Evolutionary conservation across 2,888 invertebrate genomes (phyloP), one percentile per base, ranked within the genome.

Genomic region (Lacanobia oleracea): DNA sequence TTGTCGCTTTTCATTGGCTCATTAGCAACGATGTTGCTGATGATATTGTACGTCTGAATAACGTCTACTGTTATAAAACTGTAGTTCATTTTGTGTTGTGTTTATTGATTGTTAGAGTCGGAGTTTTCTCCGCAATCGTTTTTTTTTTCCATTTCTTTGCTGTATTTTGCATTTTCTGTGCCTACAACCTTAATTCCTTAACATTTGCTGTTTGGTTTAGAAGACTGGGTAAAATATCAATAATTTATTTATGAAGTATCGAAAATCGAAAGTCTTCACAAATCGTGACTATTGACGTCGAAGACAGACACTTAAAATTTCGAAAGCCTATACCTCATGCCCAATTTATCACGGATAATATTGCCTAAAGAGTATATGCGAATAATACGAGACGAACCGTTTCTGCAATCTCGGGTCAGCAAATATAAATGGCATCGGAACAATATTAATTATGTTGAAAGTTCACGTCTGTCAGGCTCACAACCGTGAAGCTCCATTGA

Each of bases 381-480:
- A 75, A 67, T 61, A 56, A 54, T 59, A 77, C 16, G 43, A 53
- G 78, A 77, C 62, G 78, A 81, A 82, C 78, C 61, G 64, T 70
- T 72, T 83, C 74, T 76, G 82, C 82, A 78, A 84, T 83, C 67
- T 57, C 48, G 43, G 86, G 68, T 83, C 75, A 68, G 72, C 70
- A 74, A 82, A 82, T 82, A 74, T 79, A 78, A 84, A 84, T 78
- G 63, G 71, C 75, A 76, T 77, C 77, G 79, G 71, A 84, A 83
- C 87, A 84, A 84, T 84, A 84, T 87, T 88, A 86, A 88, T 89
- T 88, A 86, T 82, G 81, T 85, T 86, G 86, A 87, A 87, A 88
- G 88, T 83, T 81, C 82, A 81, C 67, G 88, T 88, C 88, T 73
- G 67, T 88, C 83, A 83, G 23, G 65, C 68, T 83, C 81, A 86